Evolutionary conservation across 2,113 vertebrate genomes (phyloP), one percentile per base, ranked within the genome.

Genomic region (Candoia aspera): DNA sequence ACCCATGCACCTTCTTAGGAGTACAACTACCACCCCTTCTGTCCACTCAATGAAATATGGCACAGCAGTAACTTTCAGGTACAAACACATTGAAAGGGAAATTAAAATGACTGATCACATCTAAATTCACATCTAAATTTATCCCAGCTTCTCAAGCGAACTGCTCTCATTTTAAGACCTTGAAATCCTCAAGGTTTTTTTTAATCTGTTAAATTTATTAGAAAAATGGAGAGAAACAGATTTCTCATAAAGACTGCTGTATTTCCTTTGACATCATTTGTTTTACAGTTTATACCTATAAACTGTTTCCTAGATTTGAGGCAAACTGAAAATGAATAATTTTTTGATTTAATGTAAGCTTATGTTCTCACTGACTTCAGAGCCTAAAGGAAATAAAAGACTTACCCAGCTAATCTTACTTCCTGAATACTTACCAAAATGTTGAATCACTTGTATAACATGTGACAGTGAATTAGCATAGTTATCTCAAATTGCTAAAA

Each of bases 51-150:
- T 42, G 23, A 91, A 86, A 55, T 17, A 73, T 90, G 19, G 15
- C 2, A 62, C 29, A 59, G 26, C 23, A 87, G 84, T 84, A 92
- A 37, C 37, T 26, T 49, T 64, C 84, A 91, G 55, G 91, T 13
- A 79, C 93, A 91, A 90, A 15, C 15, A 21, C 21, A 84, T 21
- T 84, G 57, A 90, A 19, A 79, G 33, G 37, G 68, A 37, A 79
- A 37, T 37, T 79, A 79, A 37, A 37, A 79, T 37, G 33, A 79
- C 9, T 79, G 68, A 37, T 37, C 68, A 79, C 21, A 83, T n/a
- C 46, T 90, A 68, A 94, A 93, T 94, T 89, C 90, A 86, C 87
- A n/a, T 57, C 46, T 90, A 87, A 58, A 58, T 46, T 60, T 53
- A 88, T 9, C 3, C 29, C 86, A 73, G 46, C 79, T 87, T 60